phyloP scores from a whole-genome alignment of 2,113 vertebrate species.

The Triplophysa rosa region DNA sequence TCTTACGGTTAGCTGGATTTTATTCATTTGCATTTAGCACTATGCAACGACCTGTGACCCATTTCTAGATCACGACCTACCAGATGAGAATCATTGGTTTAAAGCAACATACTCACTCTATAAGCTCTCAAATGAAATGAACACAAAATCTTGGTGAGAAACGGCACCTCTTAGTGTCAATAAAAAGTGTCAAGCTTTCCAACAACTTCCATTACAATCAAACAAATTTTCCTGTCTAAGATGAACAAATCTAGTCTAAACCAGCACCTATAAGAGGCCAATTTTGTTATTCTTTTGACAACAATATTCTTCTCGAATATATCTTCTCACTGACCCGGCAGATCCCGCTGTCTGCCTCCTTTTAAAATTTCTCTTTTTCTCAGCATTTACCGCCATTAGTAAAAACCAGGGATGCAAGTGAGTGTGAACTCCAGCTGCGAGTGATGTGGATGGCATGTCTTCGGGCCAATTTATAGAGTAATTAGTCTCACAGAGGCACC shows the following conservation, averaged over 20 bases:
- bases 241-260: background rate
- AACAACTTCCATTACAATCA: background rate
- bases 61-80: background rate
- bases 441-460: slow-evolving; percentile 30
- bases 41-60: background rate
- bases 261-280: background rate
- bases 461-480: slow-evolving; percentile 51
- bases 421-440: slow-evolving; percentile 29
- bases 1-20: background rate
- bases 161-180: too few species aligned
- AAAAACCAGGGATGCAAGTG: slow-evolving; percentile 22
- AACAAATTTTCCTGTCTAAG: background rate
- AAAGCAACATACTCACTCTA: background rate
- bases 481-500: slow-evolving; percentile 43
- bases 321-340: slow-evolving; percentile 29
- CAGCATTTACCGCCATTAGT: slow-evolving; percentile 36
- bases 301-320: slow-evolving; percentile 11
- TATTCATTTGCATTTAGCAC: background rate
- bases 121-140: background rate
- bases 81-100: too few species aligned
- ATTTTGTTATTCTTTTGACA: slow-evolving; percentile 19
- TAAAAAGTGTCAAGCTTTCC: background rate
- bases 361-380: slow-evolving; percentile 32
- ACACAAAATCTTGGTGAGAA: too few species aligned
- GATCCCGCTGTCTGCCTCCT: slow-evolving; percentile 27